Conservation (phyloP, 2,888 invertebrate species). For the Theretra japonica region DNA sequence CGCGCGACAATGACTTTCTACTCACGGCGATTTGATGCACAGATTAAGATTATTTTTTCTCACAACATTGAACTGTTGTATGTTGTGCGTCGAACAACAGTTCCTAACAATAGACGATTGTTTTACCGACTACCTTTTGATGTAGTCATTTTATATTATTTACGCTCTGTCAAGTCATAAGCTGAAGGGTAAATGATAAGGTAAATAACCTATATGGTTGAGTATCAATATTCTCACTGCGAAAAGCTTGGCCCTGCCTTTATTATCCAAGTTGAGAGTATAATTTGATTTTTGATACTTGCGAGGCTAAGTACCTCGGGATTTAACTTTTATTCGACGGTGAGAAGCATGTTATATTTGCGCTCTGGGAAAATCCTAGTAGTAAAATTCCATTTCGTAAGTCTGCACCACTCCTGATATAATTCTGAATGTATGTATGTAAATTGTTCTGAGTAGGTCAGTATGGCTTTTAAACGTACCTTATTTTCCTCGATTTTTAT, state of each 20-base stretch:
- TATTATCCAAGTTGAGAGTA: too few species aligned
- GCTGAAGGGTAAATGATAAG: too few species aligned
- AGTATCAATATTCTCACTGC: too few species aligned
- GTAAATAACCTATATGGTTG: too few species aligned
- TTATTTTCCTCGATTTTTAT: background rate
- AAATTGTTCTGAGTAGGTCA: background rate
- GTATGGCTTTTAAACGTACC: background rate
- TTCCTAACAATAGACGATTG: constrained; percentile 28
- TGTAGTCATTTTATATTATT: background rate
- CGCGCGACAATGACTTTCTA: constrained; percentile 31
- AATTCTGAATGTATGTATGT: background rate
- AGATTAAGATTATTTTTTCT: constrained; percentile 30
- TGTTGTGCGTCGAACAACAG: constrained; percentile 22
- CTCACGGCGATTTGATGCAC: constrained; percentile 29
- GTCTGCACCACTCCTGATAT: too few species aligned
- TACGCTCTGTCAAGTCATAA: background rate
- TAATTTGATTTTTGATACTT: too few species aligned
- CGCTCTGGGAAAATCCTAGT: too few species aligned
- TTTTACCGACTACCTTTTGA: constrained; percentile 13
- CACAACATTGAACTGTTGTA: constrained; percentile 32
- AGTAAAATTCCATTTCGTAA: too few species aligned
- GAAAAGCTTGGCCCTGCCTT: too few species aligned
- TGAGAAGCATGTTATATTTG: too few species aligned
- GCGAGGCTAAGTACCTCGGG: too few species aligned
- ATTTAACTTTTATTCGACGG: too few species aligned